Evolutionary conservation across 2,888 invertebrate genomes (phyloP).

Genomic region (Lamellibrachia columna): DNA sequence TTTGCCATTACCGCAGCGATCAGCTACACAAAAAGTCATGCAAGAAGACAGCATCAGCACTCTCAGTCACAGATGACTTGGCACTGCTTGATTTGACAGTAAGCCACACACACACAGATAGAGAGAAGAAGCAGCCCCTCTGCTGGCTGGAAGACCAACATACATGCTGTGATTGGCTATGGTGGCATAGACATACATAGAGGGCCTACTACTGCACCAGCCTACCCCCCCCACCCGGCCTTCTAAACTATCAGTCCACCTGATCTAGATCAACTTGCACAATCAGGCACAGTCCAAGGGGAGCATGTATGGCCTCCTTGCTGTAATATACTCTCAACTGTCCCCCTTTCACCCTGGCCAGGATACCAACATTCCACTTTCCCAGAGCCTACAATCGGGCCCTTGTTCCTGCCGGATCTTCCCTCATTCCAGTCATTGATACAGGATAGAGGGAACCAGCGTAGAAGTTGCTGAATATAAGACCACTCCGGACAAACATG

Average conservation of each 20-base stretch:
- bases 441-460: neutral
- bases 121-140: neutral
- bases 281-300: neutral
- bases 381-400: neutral
- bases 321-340: neutral
- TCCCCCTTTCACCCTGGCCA: neutral
- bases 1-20: neutral
- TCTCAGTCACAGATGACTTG: neutral
- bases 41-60: neutral
- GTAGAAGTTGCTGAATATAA: neutral
- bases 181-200: neutral
- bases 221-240: neutral
- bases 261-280: conserved; percentile 9
- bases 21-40: neutral
- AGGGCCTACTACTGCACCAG: neutral
- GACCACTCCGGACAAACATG: neutral
- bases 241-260: neutral
- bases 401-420: neutral
- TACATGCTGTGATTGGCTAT: neutral
- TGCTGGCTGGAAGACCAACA: neutral
- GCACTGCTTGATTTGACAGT: neutral
- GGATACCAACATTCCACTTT: neutral
- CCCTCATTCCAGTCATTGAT: neutral
- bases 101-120: neutral
- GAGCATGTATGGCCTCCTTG: neutral